phyloP scores from a whole-genome alignment of 2,797 vertebrate species.

The Perodicticus potto region DNA sequence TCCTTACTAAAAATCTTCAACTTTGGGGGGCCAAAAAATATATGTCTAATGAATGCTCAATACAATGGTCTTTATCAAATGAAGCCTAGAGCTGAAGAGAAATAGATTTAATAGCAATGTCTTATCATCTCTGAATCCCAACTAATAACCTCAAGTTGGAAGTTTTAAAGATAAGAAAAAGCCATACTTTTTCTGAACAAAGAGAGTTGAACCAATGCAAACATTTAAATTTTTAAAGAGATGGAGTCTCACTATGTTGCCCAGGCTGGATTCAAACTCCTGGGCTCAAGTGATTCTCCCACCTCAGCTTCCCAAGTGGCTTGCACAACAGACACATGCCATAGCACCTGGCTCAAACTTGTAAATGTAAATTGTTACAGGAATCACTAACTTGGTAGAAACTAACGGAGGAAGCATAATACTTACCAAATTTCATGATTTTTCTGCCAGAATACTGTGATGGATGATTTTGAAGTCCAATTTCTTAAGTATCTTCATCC shows the following conservation, averaged over 20 bases:
- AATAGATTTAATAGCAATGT: not conserved
- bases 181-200: not conserved
- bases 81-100: not conserved
- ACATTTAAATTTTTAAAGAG: not conserved
- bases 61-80: not conserved
- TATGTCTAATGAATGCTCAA: no score
- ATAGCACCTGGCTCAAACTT: not conserved
- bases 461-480: slow-evolving; percentile 92
- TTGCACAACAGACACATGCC: no score
- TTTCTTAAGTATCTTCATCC: slow-evolving; percentile 94
- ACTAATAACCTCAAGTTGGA: not conserved
- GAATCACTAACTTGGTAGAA: not conserved
- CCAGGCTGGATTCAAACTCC: no score
- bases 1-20: slow-evolving; percentile 24
- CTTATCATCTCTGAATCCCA: not conserved
- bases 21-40: not conserved
- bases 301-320: no score
- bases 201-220: not conserved
- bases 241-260: no score
- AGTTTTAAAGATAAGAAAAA: not conserved
- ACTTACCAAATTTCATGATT: slow-evolving; percentile 90
- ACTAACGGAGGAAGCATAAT: not conserved
- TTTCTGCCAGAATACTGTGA: slow-evolving; percentile 91
- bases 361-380: not conserved
- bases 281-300: no score